Evolutionary conservation across 2,113 vertebrate genomes (phyloP).

Genomic region (Anoplopoma fimbria): DNA sequence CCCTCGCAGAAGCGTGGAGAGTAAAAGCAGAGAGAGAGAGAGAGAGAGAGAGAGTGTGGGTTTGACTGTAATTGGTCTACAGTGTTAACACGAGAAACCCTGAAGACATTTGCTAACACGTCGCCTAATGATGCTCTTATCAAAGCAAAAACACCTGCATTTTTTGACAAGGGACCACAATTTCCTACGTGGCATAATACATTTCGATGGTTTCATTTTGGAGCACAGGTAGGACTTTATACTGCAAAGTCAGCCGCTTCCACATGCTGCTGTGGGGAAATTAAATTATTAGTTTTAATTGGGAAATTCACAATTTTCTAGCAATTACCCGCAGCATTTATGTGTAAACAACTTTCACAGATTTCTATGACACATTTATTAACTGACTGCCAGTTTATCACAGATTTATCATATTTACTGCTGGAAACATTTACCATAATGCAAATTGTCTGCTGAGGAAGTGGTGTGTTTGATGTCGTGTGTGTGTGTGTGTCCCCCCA

Average conservation of each 20-base stretch:
- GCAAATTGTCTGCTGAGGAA: no score
- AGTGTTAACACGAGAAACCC: slow-evolving; percentile 62
- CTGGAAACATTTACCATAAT: no score
- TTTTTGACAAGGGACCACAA: slow-evolving; percentile 1
- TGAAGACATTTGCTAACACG: slow-evolving; percentile 58
- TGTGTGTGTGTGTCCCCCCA: no score
- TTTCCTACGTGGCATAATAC: not conserved
- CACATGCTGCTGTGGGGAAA: not conserved
- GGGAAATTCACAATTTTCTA: not conserved
- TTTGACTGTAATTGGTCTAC: slow-evolving; percentile 65
- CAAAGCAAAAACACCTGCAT: slow-evolving; percentile 37
- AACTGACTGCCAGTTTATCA: slow-evolving; percentile 5
- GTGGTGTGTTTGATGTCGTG: slow-evolving; percentile 5
- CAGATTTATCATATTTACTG: slow-evolving; percentile 14
- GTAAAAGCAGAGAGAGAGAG: slow-evolving; percentile 17
- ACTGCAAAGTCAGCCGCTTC: not conserved
- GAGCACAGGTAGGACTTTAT: not conserved
- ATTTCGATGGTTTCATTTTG: slow-evolving; percentile 43
- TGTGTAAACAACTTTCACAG: not conserved
- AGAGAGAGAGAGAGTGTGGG: slow-evolving; percentile 19
- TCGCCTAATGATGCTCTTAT: slow-evolving; percentile 59
- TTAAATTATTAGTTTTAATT: not conserved
- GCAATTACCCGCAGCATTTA: not conserved
- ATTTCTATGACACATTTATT: not conserved
- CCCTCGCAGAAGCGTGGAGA: slow-evolving; percentile 35